Conservation (phyloP, 1,140 invertebrate genomes). For the Nomia melanderi region DNA sequence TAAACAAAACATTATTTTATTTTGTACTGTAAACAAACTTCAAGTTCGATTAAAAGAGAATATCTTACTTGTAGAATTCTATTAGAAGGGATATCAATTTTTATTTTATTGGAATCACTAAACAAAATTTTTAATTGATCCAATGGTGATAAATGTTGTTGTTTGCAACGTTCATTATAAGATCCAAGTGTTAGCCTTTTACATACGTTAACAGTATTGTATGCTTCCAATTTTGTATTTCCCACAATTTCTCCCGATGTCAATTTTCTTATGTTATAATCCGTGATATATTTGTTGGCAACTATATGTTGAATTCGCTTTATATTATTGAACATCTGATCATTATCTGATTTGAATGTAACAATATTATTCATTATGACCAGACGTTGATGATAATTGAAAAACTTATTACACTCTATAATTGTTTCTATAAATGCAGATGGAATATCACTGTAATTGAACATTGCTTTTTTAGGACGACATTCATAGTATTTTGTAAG, state of each 20-base stretch:
- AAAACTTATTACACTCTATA: slow-evolving; percentile 83
- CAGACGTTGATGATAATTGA: slow-evolving; percentile 84
- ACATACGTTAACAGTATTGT: background rate
- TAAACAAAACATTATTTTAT: slow-evolving; percentile 40
- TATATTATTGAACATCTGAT: background rate
- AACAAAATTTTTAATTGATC: slow-evolving; percentile 54
- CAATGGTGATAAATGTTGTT: slow-evolving; percentile 47
- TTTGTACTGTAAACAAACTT: slow-evolving; percentile 14
- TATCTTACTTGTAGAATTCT: slow-evolving; percentile 21
- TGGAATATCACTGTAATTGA: slow-evolving; percentile 84
- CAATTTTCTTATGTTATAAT: slow-evolving; percentile 64
- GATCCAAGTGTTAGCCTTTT: slow-evolving; percentile 61
- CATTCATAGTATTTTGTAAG: slow-evolving; percentile 81
- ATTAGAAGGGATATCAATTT: background rate
- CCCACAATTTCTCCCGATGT: slow-evolving; percentile 60
- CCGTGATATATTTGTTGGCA: slow-evolving; percentile 61
- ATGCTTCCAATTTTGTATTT: slow-evolving; percentile 44
- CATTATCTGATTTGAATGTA: slow-evolving; percentile 75
- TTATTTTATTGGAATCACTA: slow-evolving; percentile 30
- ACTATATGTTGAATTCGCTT: slow-evolving; percentile 63
- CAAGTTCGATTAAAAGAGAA: background rate
- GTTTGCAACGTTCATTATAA: slow-evolving; percentile 70
- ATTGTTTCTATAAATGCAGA: slow-evolving; percentile 86
- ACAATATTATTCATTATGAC: slow-evolving; percentile 85
- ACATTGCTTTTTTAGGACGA: slow-evolving; percentile 79